Base-by-base conservation (phyloP, 2,797 vertebrate genomes). In the Macrochelys suwanniensis region DNA sequence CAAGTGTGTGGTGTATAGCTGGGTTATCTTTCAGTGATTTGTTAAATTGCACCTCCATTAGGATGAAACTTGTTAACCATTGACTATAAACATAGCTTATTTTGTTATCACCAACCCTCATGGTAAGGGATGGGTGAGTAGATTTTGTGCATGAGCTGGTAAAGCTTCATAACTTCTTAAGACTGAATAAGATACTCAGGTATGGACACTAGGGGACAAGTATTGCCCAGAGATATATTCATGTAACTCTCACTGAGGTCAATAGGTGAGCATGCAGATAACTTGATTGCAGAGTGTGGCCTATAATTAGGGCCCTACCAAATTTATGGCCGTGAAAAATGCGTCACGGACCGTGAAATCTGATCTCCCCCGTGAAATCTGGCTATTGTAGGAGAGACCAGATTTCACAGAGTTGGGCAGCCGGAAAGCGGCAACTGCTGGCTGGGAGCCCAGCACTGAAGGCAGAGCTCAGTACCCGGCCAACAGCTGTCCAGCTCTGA, bases 171-270 rank as follows among this genome's bases (percentile, higher is more conserved):
- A 86, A 16, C 11, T 12, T 68, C 16, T 6, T 37, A 37, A 42
- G 5, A 42, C 37, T 23, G 19, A 74, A 12, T 21, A 74, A 45
- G n/a, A 13, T 45, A 45, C 59, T 33, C 31, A 7, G 4, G 31
- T 33, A 65, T 65, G 31, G 31, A n/a, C 28, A 59, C 7, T 54
- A 42, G 86, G 68, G 50, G 84, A 45, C 10, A 88, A 82, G 56
- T 53, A 16, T 2, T 0, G 1, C n/a, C 82, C 80, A 31, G 3
- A 53, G 54, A 31, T 80, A n/a, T 80, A 1, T 65, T 28, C 37
- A 9, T 11, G 19, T 3, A 6, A n/a, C 47, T 15, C 23, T 6
- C 0, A 0, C 7, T 31, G 51, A 83, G 26, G 37, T 59, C 47
- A 89, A 26, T 49, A 59, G 16, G 33, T 21, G 2, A 82, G 84